These are phyloP conservation scores for Nomada flava DNA, from an alignment of 2,888 invertebrate genomes.

Conservation along the genomic window DNA sequence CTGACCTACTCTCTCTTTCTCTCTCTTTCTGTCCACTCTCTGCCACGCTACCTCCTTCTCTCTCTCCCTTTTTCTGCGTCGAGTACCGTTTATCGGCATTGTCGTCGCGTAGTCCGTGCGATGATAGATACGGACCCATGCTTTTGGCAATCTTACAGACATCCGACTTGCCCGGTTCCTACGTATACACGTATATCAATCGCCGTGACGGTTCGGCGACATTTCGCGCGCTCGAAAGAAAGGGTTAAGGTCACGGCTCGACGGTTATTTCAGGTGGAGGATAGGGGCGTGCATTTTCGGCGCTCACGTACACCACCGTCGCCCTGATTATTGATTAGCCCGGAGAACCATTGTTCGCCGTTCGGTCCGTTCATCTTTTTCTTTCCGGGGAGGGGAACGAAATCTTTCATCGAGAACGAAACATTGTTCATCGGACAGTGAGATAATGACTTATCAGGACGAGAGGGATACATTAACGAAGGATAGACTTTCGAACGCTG, in stretches of 20 bases:
- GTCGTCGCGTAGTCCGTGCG: conserved; percentile 19
- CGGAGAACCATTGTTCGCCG: neutral
- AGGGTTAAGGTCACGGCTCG: conserved; percentile 56
- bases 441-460: too few species aligned
- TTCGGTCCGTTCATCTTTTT: neutral
- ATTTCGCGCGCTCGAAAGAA: conserved; percentile 17
- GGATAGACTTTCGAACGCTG: too few species aligned
- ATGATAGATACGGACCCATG: conserved; percentile 21
- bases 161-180: conserved; percentile 1
- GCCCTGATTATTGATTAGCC: conserved; percentile 2
- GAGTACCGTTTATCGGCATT: conserved; percentile 50
- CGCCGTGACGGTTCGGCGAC: conserved; percentile 38
- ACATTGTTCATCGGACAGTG: neutral
- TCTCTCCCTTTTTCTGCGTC: neutral
- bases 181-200: conserved; percentile 21
- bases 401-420: neutral
- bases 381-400: neutral
- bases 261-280: conserved; percentile 41
- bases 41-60: neutral
- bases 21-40: neutral
- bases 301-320: neutral
- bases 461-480: too few species aligned
- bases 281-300: neutral
- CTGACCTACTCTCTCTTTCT: conserved; percentile 15
- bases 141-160: conserved; percentile 52